Conservation (phyloP, 2,888 invertebrate species). For the Tetheella fluctuosa region DNA sequence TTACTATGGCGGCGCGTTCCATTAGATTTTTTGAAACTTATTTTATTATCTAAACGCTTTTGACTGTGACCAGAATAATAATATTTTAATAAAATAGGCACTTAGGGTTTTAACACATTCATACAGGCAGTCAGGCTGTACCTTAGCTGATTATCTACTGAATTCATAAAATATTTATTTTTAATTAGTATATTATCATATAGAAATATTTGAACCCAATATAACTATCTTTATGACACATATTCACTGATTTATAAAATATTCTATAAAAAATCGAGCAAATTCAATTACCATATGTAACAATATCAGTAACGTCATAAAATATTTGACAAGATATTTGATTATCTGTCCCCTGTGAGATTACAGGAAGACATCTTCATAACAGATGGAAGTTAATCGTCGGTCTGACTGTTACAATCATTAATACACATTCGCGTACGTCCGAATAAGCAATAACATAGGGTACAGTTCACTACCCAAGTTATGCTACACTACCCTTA, state of each 20-base stretch:
- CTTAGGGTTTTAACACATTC: no score
- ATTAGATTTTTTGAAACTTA: no score
- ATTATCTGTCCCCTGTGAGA: slow-evolving; percentile 41
- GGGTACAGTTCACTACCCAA: slow-evolving; percentile 38
- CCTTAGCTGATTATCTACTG: no score
- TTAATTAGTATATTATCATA: no score
- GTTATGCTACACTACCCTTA: slow-evolving; percentile 2
- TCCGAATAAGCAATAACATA: slow-evolving; percentile 65
- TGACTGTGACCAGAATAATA: no score
- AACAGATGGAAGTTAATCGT: slow-evolving; percentile 77
- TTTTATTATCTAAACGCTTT: no score
- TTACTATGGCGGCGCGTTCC: no score
- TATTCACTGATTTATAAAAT: background rate
- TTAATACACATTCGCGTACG: slow-evolving; percentile 75
- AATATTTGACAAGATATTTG: slow-evolving; percentile 28
- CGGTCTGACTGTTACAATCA: slow-evolving; percentile 58
- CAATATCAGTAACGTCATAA: background rate
- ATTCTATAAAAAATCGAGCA: background rate
- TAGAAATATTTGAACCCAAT: no score
- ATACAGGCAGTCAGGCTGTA: no score
- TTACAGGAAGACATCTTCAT: slow-evolving; percentile 53
- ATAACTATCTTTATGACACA: background rate
- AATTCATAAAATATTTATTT: no score
- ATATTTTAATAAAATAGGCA: no score
- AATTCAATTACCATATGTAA: background rate